Percentiles rank a stretch among this genome's conserved stretches.
Evolutionary conservation across 2,113 vertebrate species (phyloP).

Genomic region (cattle (Bos taurus)): DNA sequence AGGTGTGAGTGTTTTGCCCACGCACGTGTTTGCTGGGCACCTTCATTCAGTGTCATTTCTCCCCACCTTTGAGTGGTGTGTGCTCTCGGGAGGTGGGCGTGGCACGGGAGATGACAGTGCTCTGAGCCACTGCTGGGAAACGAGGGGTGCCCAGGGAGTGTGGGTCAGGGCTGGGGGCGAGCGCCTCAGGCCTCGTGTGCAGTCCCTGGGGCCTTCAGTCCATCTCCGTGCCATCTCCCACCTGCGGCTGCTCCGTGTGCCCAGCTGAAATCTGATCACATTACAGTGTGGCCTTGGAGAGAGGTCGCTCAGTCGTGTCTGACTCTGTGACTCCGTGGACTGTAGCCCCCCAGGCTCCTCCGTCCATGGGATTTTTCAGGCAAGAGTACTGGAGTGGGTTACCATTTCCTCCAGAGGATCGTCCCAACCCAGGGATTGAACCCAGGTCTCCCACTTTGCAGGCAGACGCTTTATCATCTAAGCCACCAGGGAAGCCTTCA

Average conservation of each 20-base stretch:
- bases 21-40: background rate
- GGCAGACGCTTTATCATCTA: no score
- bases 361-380: no score
- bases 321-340: no score
- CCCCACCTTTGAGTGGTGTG: background rate
- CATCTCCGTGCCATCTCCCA: background rate
- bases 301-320: no score
- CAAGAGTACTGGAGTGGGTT: no score
- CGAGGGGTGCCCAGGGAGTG: constrained; percentile 32
- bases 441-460: no score
- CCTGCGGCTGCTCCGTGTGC: background rate
- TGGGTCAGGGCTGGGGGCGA: background rate
- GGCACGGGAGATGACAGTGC: background rate
- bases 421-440: no score
- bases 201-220: background rate
- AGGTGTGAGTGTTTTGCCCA: background rate
- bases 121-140: background rate
- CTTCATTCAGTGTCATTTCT: background rate
- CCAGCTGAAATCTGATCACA: constrained; percentile 54
- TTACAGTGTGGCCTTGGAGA: background rate
- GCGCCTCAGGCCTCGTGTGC: background rate
- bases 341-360: no score
- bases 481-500: no score
- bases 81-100: no score
- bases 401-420: no score